Evolutionary conservation across 2,888 invertebrate species (phyloP), one percentile per base, ranked within the genome.

Genomic region (Apodemia mormo): DNA sequence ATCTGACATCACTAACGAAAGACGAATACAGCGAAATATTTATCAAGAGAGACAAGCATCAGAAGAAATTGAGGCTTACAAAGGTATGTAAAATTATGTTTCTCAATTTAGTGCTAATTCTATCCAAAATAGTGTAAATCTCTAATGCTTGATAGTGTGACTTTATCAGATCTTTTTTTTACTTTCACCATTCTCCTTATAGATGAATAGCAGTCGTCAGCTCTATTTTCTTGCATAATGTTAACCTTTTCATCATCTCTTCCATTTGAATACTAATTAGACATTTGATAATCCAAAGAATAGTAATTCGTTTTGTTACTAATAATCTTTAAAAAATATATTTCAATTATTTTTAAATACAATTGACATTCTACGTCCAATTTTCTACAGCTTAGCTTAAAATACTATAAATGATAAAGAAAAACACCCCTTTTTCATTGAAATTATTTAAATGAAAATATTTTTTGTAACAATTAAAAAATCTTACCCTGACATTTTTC

Each of bases 1-100:
- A 86, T 96, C 97, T 77, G 96, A 94, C 74, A 88, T 94, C 52
- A 94, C 94, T 22, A 94, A 94, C 75, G 94, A 93, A 75, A 79
- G 93, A 61, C 84, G 94, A 9, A 94, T 94, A n/a, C 91, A 90
- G 79, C 84, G 94, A 2, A 94, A 94, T 65, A 94, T 94, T 64
- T 94, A 94, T 73, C 94, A 94, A 76, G 94, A 94, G 72, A 84
- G 93, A 70, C 94, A 94, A 74, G 94, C 91, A 69, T 93, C 93
- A 14, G 94, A 94, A 79, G 94, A 94, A 82, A 93, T 94, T 61
- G 93, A 94, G 75, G 92, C 93, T 30, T 94, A 93, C 70, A 94
- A 93, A 86, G 93, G 93, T 91, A 79, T 64, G 12, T 22, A 45
- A 14, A 1, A 8, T n/a, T 29, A 22, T 9, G 10, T 40, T 54